These are phyloP conservation scores for Mus spretus DNA, from an alignment of 2,797 vertebrate species.

Conservation along the genomic window DNA sequence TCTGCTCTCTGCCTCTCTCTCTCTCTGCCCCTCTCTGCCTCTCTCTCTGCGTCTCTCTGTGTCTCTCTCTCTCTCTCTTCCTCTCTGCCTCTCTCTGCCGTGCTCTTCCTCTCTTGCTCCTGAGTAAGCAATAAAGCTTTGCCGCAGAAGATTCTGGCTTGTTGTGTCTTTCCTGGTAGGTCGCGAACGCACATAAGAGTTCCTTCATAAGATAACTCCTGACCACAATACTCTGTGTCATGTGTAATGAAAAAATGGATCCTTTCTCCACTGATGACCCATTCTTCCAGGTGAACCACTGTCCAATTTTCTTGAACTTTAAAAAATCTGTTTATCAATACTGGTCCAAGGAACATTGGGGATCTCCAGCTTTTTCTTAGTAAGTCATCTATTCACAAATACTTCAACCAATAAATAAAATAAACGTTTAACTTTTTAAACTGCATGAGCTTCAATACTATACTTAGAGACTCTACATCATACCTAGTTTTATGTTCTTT, in stretches of 20 bases:
- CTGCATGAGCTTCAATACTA: background rate
- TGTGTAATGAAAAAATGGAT: background rate
- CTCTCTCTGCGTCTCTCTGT: no score
- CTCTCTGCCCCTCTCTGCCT: no score
- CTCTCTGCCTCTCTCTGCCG: no score
- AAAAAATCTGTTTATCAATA: background rate
- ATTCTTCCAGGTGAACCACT: background rate
- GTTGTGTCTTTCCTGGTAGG: no score
- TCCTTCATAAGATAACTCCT: background rate
- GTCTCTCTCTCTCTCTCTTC: no score
- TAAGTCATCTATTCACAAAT: background rate
- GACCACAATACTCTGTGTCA: background rate
- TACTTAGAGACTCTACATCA: background rate
- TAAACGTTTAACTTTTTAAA: background rate
- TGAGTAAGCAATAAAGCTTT: no score
- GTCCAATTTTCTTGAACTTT: background rate
- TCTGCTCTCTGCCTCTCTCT: no score
- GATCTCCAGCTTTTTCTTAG: background rate
- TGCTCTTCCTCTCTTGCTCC: no score
- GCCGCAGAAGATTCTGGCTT: no score
- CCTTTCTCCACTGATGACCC: background rate
- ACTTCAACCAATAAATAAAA: background rate
- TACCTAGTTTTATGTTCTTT: background rate
- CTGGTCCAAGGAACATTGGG: background rate
- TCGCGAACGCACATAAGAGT: no score